phyloP scores from a whole-genome alignment of 2,113 vertebrate species.

The Todiramphus saurophagus region DNA sequence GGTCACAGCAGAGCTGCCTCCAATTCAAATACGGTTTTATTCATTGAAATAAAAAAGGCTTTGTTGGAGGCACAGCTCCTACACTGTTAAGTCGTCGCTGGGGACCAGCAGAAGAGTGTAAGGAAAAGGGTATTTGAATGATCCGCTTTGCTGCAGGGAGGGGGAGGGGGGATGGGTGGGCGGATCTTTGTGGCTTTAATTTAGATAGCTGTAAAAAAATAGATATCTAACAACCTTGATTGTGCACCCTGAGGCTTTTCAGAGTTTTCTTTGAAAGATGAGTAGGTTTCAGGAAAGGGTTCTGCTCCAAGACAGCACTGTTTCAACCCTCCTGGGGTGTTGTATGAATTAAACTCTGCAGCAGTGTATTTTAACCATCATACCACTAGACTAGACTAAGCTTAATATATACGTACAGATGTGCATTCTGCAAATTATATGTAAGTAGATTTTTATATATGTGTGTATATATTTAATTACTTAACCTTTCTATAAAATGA shows the following conservation, averaged over 20 bases:
- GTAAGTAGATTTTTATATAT: no score
- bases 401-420: background rate
- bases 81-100: accelerated
- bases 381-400: background rate
- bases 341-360: background rate
- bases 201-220: background rate
- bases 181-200: background rate
- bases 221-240: background rate
- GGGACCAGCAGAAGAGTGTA: background rate
- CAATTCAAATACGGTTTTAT: background rate
- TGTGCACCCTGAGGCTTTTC: background rate
- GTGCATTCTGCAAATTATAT: background rate
- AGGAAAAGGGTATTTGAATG: background rate
- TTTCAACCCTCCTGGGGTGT: background rate
- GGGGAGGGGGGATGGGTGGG: background rate
- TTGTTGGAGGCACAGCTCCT: background rate
- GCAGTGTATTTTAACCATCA: background rate
- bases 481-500: background rate
- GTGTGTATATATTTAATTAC: background rate
- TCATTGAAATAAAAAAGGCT: background rate
- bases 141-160: background rate
- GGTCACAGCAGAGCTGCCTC: background rate
- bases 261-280: background rate
- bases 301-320: background rate
- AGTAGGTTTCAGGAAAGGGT: background rate